phyloP scores from a whole-genome alignment of 2,888 invertebrate species.

The Brachypalpus laphriformis region DNA sequence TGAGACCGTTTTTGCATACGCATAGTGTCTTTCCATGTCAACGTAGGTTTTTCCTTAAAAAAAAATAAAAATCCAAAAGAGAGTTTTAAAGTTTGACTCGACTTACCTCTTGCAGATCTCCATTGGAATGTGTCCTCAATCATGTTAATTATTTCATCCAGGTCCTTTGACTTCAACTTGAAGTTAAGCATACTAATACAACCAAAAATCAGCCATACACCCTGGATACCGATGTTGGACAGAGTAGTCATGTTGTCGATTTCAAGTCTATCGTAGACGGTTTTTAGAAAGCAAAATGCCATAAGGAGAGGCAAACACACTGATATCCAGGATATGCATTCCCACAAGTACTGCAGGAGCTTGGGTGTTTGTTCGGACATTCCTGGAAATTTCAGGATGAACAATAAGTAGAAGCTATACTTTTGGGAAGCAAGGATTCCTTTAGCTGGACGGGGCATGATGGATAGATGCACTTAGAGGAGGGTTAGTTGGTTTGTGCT shows the following conservation, averaged over 20 bases:
- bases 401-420: slow-evolving; percentile 7
- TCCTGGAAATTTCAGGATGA: slow-evolving; percentile 18
- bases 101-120: slow-evolving; percentile 34
- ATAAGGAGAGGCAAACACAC: slow-evolving; percentile 23
- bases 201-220: slow-evolving; percentile 9
- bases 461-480: neutral
- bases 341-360: neutral
- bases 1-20: neutral
- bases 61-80: neutral
- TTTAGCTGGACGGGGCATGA: slow-evolving; percentile 21
- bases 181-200: slow-evolving; percentile 10
- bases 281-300: slow-evolving; percentile 21
- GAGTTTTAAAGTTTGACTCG: neutral
- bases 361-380: slow-evolving; percentile 20
- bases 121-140: slow-evolving; percentile 29
- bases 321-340: slow-evolving; percentile 27
- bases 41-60: slow-evolving; percentile 33
- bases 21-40: slow-evolving; percentile 1
- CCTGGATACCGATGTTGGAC: slow-evolving; percentile 5
- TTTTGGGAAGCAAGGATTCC: slow-evolving; percentile 27
- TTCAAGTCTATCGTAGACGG: slow-evolving; percentile 12
- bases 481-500: neutral
- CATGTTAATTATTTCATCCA: neutral
- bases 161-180: slow-evolving; percentile 2
- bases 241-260: slow-evolving; percentile 10